Conservation (phyloP, 2,113 vertebrate genomes). For the Typhlomys cinereus region DNA sequence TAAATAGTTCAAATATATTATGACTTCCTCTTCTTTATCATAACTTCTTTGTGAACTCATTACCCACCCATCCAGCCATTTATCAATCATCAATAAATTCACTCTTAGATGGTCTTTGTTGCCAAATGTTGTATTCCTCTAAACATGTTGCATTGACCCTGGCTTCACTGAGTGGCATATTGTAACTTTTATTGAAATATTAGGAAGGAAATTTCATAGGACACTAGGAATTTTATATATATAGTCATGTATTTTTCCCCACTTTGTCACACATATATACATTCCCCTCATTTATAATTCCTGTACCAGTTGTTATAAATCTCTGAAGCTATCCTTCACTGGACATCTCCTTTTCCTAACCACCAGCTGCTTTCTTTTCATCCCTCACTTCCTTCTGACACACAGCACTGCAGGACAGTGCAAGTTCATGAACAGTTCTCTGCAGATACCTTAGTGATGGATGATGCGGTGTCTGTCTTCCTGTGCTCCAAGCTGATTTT, state of each 20-base stretch:
- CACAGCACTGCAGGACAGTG: not conserved
- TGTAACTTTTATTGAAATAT: constrained; percentile 35
- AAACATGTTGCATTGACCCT: not conserved
- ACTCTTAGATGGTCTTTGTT: not conserved
- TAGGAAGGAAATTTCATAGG: not conserved
- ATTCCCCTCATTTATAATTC: not conserved
- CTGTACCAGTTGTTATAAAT: not conserved
- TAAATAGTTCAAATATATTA: not conserved
- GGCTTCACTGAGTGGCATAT: not conserved
- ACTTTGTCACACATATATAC: not conserved
- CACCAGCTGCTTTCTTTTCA: not conserved
- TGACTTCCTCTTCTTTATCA: not conserved
- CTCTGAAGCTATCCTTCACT: not conserved
- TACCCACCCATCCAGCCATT: not conserved
- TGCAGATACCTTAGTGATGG: not conserved
- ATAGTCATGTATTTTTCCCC: not conserved
- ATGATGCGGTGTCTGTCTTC: not conserved
- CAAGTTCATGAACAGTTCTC: not conserved
- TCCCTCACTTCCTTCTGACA: not conserved
- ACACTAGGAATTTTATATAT: constrained; percentile 25
- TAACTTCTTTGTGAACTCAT: not conserved
- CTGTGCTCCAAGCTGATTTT: not conserved
- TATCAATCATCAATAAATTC: not conserved
- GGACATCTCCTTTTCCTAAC: not conserved
- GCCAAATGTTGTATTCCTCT: not conserved